phyloP scores from a whole-genome alignment of 2,113 vertebrate genomes.

The Corvus hawaiiensis region DNA sequence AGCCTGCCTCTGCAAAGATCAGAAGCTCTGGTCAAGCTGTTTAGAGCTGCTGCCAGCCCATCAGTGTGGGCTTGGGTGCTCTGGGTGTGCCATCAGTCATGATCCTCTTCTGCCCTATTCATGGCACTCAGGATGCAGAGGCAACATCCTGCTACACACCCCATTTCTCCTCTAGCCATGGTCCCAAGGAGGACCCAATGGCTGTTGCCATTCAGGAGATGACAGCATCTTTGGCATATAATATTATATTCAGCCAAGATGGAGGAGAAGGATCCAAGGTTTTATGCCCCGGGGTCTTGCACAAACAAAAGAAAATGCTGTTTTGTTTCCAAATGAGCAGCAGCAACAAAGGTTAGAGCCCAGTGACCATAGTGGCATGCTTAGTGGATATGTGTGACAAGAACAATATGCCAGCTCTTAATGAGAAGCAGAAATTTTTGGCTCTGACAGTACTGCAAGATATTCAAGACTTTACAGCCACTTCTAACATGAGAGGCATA shows the following conservation, averaged over 20 bases:
- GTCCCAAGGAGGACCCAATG: not conserved
- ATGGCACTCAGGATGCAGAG: not conserved
- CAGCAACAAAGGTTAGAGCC: slow-evolving; percentile 23
- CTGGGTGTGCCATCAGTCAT: not conserved
- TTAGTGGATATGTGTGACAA: not conserved
- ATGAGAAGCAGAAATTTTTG: slow-evolving; percentile 21
- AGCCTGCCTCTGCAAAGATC: not conserved
- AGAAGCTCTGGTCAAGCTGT: not conserved
- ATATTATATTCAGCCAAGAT: not conserved
- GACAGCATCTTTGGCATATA: not conserved
- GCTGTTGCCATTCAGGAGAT: not conserved
- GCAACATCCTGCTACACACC: not conserved
- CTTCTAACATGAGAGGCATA: not conserved
- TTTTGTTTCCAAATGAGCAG: slow-evolving; percentile 4
- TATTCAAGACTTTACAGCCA: not conserved
- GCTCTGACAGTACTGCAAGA: not conserved
- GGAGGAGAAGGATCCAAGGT: not conserved
- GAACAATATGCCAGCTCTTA: slow-evolving; percentile 9
- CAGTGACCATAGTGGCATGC: not conserved
- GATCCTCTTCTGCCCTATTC: not conserved
- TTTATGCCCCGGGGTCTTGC: not conserved
- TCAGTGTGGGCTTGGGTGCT: not conserved
- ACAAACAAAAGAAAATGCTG: not conserved
- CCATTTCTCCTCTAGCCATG: not conserved
- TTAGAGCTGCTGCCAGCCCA: not conserved